phyloP scores from a whole-genome alignment of 2,113 vertebrate genomes.

The Crotalus viridis region DNA sequence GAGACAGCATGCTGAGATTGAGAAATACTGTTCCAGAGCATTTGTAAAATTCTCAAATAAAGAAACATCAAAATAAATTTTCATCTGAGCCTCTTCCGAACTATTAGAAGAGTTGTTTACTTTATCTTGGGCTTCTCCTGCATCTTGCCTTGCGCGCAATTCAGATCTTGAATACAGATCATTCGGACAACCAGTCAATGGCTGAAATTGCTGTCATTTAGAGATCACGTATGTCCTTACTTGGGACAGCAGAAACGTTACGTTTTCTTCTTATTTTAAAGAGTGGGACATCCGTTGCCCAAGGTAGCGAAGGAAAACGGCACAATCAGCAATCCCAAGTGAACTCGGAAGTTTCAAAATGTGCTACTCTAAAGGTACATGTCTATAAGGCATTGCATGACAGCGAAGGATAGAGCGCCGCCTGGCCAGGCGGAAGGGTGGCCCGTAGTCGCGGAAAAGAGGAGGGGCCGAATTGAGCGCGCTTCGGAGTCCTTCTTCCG shows the following conservation, averaged over 20 bases:
- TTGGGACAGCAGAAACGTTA: background rate
- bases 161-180: background rate
- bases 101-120: background rate
- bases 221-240: background rate
- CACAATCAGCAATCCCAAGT: background rate
- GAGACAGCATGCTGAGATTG: background rate
- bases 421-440: fast-evolving
- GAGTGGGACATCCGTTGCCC: background rate
- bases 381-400: background rate
- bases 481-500: background rate
- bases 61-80: background rate
- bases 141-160: background rate
- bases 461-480: background rate
- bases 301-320: background rate
- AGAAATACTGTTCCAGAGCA: background rate
- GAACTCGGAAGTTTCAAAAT: background rate
- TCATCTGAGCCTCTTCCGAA: background rate
- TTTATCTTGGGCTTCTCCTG: background rate
- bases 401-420: background rate
- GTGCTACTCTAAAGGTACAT: background rate
- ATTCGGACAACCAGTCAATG: background rate
- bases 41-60: background rate
- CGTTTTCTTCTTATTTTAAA: background rate
- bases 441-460: no score
- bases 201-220: background rate